Percentiles rank a stretch among this genome's conserved stretches.
Evolutionary conservation across 2,888 invertebrate species (phyloP).

Genomic region (Lepas anatifera): DNA sequence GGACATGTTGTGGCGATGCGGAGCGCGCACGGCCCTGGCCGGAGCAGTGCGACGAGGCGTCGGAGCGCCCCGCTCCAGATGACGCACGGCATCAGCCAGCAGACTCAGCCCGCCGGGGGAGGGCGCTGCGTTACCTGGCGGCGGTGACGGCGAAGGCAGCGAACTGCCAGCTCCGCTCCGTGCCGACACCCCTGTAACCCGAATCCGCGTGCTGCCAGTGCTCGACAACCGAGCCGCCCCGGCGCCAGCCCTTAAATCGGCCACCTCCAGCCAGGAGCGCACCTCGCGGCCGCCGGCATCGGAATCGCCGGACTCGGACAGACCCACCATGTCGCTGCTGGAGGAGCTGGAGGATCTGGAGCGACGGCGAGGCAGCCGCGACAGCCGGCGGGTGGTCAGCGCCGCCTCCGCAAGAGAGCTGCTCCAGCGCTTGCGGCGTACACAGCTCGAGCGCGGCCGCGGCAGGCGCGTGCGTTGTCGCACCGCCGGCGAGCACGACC

Average conservation of each 20-base stretch:
- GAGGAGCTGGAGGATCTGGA: background rate
- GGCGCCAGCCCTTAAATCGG: background rate
- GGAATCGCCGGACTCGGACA: background rate
- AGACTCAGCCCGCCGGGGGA: background rate
- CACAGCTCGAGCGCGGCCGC: background rate
- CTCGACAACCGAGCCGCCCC: no score
- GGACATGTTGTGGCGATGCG: constrained; percentile 34
- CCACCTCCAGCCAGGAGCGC: background rate
- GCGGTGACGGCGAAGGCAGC: no score
- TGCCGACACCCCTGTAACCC: no score
- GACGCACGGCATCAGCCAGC: background rate
- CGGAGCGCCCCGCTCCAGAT: background rate
- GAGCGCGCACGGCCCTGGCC: background rate
- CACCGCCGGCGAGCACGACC: background rate
- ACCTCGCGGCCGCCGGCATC: background rate
- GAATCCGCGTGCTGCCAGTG: no score
- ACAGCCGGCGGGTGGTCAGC: background rate
- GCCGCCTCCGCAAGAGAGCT: background rate
- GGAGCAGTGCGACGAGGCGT: background rate
- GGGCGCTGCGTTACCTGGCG: no score
- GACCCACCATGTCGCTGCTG: background rate
- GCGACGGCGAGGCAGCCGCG: background rate
- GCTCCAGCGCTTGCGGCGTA: background rate
- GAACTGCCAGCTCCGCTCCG: no score
- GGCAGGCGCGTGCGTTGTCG: background rate